phyloP scores from a whole-genome alignment of 2,888 invertebrate species.

The Aphelenchoides bicaudatus region DNA sequence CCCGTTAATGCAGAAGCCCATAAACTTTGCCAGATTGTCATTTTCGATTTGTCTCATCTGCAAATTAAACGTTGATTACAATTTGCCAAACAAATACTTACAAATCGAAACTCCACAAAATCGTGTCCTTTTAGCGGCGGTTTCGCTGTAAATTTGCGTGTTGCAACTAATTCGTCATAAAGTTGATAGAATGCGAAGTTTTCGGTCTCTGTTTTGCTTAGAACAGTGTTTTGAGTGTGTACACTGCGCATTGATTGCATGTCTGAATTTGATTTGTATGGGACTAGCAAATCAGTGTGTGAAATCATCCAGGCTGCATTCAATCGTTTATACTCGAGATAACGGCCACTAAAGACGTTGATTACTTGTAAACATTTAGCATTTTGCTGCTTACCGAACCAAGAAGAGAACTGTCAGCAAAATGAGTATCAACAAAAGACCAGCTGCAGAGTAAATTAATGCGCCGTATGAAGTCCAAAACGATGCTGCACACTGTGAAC shows the following conservation, averaged over 20 bases:
- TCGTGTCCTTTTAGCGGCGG: slow-evolving; percentile 12
- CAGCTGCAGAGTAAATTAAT: slow-evolving; percentile 23
- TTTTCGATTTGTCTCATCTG: slow-evolving; percentile 23
- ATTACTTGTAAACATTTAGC: neutral
- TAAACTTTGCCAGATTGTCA: slow-evolving; percentile 47
- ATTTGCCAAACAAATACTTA: slow-evolving; percentile 7
- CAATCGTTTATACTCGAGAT: slow-evolving; percentile 18
- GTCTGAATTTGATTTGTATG: slow-evolving; percentile 1
- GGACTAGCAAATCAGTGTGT: slow-evolving; percentile 2
- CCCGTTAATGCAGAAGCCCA: slow-evolving; percentile 47
- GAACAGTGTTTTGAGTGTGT: slow-evolving; percentile 2
- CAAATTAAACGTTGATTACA: neutral
- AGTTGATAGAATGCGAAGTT: slow-evolving; percentile 19
- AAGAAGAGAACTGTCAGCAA: slow-evolving; percentile 16
- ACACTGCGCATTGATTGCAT: slow-evolving; percentile 3
- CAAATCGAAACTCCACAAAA: slow-evolving; percentile 22
- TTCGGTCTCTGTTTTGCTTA: slow-evolving; percentile 17
- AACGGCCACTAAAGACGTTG: slow-evolving; percentile 5
- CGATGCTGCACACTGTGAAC: slow-evolving; percentile 20
- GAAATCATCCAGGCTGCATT: slow-evolving; percentile 16
- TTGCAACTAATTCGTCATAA: slow-evolving; percentile 28
- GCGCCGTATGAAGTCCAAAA: slow-evolving; percentile 24
- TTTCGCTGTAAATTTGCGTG: slow-evolving; percentile 27
- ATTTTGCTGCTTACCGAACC: slow-evolving; percentile 20
- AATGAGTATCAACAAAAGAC: slow-evolving; percentile 15